phyloP scores from a whole-genome alignment of 2,797 vertebrate species.

The Pipistrellus pipistrellus region DNA sequence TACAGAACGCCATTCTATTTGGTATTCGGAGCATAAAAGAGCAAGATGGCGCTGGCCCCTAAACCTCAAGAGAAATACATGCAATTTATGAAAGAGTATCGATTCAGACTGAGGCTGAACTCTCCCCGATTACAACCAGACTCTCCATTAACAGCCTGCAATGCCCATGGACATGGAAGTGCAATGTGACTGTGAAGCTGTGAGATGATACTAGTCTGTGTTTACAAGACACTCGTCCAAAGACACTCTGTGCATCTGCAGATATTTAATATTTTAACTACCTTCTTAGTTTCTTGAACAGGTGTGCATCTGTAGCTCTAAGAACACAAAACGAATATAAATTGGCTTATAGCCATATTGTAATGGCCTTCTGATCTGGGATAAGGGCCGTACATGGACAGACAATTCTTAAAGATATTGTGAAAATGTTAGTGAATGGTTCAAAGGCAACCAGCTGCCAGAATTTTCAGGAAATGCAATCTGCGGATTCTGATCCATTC shows the following conservation, averaged over 20 bases:
- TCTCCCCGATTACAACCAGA: background rate
- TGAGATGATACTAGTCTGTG: background rate
- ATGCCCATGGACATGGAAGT: conserved; percentile 27
- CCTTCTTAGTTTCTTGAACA: conserved; percentile 13
- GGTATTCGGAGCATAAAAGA: conserved; percentile 13
- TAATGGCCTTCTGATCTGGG: conserved; percentile 20
- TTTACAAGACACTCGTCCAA: background rate
- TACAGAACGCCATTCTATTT: background rate
- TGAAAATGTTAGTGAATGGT: conserved; percentile 1
- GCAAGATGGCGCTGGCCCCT: background rate
- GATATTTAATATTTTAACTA: conserved; percentile 33
- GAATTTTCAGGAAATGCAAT: background rate
- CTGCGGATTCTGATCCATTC: background rate
- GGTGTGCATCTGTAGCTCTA: background rate
- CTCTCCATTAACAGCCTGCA: conserved; percentile 50
- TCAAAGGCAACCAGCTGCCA: background rate
- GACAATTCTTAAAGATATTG: background rate
- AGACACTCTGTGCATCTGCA: background rate
- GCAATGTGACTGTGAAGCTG: background rate
- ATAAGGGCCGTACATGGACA: background rate
- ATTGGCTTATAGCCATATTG: background rate
- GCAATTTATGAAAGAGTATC: conserved; percentile 6
- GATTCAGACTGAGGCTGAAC: conserved; percentile 11
- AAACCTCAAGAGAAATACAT: background rate
- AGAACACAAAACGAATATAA: conserved; percentile 14